These are phyloP conservation scores for Corella eumyota DNA, from an alignment of 23 tunicate genomes.

Conservation along the genomic window DNA sequence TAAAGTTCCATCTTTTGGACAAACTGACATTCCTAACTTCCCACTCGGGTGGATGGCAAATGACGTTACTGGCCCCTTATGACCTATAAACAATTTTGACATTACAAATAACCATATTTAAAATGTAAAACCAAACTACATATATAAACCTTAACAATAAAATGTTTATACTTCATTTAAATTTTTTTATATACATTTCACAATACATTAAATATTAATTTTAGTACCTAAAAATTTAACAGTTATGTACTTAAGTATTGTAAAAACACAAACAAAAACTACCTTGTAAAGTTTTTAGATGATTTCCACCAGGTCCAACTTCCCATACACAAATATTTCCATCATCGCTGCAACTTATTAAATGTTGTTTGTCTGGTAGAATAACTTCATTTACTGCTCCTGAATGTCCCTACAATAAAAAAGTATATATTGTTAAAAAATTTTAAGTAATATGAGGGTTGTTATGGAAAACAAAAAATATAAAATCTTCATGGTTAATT, in stretches of 20 bases:
- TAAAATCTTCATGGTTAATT: too few species aligned
- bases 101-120: too few species aligned
- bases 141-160: too few species aligned
- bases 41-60: slow-evolving; percentile 75
- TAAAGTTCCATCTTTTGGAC: slow-evolving; percentile 60
- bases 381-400: slow-evolving; percentile 48
- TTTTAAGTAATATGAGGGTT: too few species aligned
- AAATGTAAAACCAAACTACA: too few species aligned
- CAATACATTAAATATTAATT: too few species aligned
- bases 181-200: too few species aligned
- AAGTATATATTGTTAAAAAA: too few species aligned
- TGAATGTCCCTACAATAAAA: slow-evolving; percentile 30
- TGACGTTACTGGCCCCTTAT: slow-evolving; percentile 64
- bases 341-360: slow-evolving; percentile 85
- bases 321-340: slow-evolving; percentile 67
- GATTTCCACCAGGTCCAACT: slow-evolving; percentile 20
- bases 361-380: slow-evolving; percentile 43
- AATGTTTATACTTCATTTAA: too few species aligned
- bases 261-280: background rate
- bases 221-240: too few species aligned
- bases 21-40: slow-evolving; percentile 64
- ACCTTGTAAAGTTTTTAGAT: slow-evolving; percentile 40
- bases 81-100: slow-evolving; percentile 44
- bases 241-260: too few species aligned
- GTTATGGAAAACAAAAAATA: too few species aligned